phyloP scores from a whole-genome alignment of 2,113 vertebrate genomes.

The Platichthys stellatus region DNA sequence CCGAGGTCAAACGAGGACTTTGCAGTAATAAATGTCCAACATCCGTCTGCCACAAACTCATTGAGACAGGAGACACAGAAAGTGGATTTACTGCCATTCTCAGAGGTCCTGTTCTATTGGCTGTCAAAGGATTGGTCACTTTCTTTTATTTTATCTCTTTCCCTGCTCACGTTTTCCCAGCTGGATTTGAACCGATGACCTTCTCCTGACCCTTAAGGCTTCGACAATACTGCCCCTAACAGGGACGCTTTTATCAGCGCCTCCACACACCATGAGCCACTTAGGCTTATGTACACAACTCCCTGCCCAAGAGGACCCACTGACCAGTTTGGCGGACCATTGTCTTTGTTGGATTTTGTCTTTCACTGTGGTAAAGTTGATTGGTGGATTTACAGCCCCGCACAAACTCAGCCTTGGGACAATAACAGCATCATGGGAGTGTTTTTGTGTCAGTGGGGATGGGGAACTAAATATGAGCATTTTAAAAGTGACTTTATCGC shows the following conservation, averaged over 20 bases:
- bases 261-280: conserved; percentile 43
- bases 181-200: conserved; percentile 45
- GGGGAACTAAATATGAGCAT: neutral
- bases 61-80: neutral
- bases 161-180: conserved; percentile 9
- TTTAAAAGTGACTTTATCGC: neutral
- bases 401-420: conserved; percentile 36
- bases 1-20: conserved; percentile 12
- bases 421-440: conserved; percentile 10
- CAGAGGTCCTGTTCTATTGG: neutral
- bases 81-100: conserved; percentile 1
- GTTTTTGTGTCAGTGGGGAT: conserved; percentile 4
- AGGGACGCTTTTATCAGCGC: conserved; percentile 52
- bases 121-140: no score
- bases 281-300: conserved; percentile 39
- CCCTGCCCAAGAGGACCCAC: conserved; percentile 24
- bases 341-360: conserved; percentile 29
- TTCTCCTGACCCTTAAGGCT: conserved; percentile 53
- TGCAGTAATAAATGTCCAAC: neutral
- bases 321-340: conserved; percentile 23
- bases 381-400: conserved; percentile 43
- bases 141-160: no score
- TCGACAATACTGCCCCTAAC: conserved; percentile 24
- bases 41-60: neutral
- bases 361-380: conserved; percentile 18